phyloP scores from a whole-genome alignment of 2,797 vertebrate genomes.

The Monodelphis domestica region DNA sequence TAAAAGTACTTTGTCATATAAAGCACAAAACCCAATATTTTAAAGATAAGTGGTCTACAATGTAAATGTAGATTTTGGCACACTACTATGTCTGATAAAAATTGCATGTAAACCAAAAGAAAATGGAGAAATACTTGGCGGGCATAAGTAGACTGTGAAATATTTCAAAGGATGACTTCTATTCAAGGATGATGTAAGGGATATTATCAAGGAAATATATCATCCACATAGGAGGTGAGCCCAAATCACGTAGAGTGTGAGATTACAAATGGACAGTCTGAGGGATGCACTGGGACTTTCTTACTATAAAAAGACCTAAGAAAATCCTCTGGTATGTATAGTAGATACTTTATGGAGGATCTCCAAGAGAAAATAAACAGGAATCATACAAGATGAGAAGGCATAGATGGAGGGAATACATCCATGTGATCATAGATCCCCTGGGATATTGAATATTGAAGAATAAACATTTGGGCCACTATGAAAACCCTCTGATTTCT shows the following conservation, averaged over 20 bases:
- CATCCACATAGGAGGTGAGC: not conserved
- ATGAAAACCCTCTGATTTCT: not conserved
- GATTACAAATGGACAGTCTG: not conserved
- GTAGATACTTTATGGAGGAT: not conserved
- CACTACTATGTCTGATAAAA: not conserved
- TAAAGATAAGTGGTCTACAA: not conserved
- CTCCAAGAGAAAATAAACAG: not conserved
- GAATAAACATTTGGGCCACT: not conserved
- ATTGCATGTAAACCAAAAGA: not conserved
- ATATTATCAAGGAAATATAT: not conserved
- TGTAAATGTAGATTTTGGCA: not conserved
- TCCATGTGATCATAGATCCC: not conserved
- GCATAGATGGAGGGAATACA: not conserved
- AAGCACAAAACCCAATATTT: not conserved
- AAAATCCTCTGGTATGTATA: not conserved
- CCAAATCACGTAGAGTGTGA: not conserved
- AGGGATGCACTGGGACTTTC: not conserved
- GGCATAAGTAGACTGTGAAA: not conserved
- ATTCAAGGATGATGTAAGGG: not conserved
- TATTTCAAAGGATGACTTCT: not conserved
- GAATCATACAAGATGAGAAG: not conserved
- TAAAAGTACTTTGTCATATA: not conserved
- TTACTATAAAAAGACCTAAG: not conserved
- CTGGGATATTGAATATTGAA: not conserved
- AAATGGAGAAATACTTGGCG: not conserved